phyloP scores from a whole-genome alignment of 2,888 invertebrate genomes.

The Tribolium freemani region DNA sequence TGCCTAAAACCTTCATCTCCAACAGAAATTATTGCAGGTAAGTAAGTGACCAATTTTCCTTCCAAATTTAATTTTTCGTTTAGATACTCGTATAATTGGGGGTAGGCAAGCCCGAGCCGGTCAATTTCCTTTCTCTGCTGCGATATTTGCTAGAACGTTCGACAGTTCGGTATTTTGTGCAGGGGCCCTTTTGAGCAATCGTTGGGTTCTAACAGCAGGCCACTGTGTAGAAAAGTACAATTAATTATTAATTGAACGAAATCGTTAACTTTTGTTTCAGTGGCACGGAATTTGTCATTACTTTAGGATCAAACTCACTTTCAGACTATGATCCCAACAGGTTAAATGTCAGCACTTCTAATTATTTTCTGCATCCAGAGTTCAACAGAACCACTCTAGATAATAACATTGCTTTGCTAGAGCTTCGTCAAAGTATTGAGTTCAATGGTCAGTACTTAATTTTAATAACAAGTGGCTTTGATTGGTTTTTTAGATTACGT shows the following conservation, averaged over 20 bases:
- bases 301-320: constrained; percentile 1
- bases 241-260: neutral
- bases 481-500: neutral
- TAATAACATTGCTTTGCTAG: constrained; percentile 11
- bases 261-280: neutral
- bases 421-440: neutral
- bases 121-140: neutral
- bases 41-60: neutral
- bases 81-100: constrained; percentile 1
- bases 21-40: neutral
- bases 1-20: neutral
- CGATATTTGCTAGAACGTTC: neutral
- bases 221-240: neutral
- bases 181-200: neutral
- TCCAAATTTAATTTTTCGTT: neutral
- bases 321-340: neutral
- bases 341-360: neutral
- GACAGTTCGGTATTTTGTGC: neutral
- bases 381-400: constrained; percentile 6
- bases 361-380: constrained; percentile 6
- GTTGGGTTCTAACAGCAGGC: neutral
- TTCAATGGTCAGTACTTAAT: neutral
- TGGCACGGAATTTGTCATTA: neutral
- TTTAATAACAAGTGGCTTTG: neutral
- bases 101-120: neutral